phyloP scores from a whole-genome alignment of 92 coral and sea anemone genomes.

The Blastomussa wellsi region DNA sequence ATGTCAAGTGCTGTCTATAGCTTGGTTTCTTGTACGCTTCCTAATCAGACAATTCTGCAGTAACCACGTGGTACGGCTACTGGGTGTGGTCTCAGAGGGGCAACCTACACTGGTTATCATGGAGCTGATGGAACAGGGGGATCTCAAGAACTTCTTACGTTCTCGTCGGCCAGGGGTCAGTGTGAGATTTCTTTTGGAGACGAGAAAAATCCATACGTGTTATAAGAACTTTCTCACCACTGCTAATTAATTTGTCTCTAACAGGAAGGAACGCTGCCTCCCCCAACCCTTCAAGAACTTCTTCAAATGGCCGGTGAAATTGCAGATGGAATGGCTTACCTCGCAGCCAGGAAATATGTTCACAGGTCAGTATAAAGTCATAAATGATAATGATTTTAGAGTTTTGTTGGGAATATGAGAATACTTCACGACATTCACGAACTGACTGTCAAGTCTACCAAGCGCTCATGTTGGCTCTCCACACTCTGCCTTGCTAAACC shows the following conservation, averaged over 20 bases:
- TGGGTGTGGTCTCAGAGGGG: conserved; percentile 98
- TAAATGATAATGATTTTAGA: neutral
- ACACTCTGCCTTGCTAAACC: too few species aligned
- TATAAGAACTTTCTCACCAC: neutral
- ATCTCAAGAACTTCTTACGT: conserved; percentile 91
- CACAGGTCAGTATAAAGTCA: too few species aligned
- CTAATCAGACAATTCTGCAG: conserved; percentile 83
- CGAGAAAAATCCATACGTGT: neutral
- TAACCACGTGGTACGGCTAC: conserved; percentile 88
- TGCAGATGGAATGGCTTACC: conserved; percentile 99
- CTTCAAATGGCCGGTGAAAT: conserved; percentile 97
- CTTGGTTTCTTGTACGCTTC: neutral
- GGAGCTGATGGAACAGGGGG: conserved; percentile 98
- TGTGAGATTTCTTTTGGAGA: neutral
- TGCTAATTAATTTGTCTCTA: neutral
- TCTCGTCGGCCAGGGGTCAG: conserved; percentile 93
- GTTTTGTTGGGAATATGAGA: neutral
- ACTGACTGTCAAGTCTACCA: too few species aligned
- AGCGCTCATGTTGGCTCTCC: too few species aligned
- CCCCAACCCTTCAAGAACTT: conserved; percentile 87
- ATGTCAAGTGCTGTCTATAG: neutral
- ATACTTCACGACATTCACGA: neutral
- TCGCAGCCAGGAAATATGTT: conserved; percentile 92
- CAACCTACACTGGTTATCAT: conserved; percentile 94
- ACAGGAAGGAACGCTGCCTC: conserved; percentile 82